Evolutionary conservation across 2,797 vertebrate species (phyloP).

Genomic region (Sarcophilus harrisii): DNA sequence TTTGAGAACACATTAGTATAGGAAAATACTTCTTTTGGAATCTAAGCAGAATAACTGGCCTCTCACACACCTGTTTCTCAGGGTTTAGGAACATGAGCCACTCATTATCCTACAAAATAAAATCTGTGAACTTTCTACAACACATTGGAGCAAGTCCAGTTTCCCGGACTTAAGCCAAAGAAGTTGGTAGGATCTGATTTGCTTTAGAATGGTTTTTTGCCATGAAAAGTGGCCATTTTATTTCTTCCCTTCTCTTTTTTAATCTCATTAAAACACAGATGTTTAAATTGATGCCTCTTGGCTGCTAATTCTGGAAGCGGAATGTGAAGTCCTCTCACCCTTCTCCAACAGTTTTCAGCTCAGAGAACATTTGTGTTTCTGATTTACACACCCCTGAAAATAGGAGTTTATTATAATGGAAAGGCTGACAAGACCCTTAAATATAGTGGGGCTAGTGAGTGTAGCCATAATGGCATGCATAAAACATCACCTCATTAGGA

Average conservation of each 20-base stretch:
- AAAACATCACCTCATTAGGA: background rate
- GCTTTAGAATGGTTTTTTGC: background rate
- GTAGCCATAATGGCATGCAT: background rate
- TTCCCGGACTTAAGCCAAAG: background rate
- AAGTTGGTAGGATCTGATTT: background rate
- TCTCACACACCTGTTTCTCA: background rate
- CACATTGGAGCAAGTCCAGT: background rate
- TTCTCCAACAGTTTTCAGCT: background rate
- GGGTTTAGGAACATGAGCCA: background rate
- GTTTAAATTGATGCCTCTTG: background rate
- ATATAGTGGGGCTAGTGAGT: background rate
- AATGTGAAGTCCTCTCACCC: background rate
- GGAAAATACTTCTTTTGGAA: background rate
- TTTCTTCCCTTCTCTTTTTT: background rate
- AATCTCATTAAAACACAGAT: constrained; percentile 4
- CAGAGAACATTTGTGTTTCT: constrained; percentile 23
- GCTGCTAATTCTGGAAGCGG: background rate
- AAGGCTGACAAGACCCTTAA: constrained; percentile 48
- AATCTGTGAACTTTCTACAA: background rate
- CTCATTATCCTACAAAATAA: background rate
- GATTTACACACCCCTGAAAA: constrained; percentile 23
- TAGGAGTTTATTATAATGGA: constrained; percentile 34
- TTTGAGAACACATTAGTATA: background rate
- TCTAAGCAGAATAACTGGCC: background rate
- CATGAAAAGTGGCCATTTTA: constrained; percentile 27